Percentiles rank a stretch among this genome's conserved stretches.
Conservation (phyloP, 2,888 invertebrate genomes). For the Netelia fuscicornis region DNA sequence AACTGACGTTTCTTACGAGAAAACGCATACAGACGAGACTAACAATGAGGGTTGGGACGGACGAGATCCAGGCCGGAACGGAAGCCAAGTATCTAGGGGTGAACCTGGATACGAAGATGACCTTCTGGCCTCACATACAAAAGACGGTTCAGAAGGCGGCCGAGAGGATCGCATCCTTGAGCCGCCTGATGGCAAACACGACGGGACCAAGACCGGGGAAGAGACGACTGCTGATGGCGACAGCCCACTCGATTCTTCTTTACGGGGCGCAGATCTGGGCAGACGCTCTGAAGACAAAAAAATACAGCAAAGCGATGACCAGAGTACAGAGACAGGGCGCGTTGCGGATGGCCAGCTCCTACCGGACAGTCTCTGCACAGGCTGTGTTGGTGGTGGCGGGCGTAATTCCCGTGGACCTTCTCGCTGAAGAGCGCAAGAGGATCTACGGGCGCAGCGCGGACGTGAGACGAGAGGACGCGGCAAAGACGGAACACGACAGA, state of each 20-base stretch:
- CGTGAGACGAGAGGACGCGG: slow-evolving; percentile 30
- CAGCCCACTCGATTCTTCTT: slow-evolving; percentile 64
- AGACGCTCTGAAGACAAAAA: slow-evolving; percentile 48
- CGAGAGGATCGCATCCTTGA: too few species aligned
- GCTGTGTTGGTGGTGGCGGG: slow-evolving; percentile 52
- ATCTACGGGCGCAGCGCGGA: slow-evolving; percentile 1
- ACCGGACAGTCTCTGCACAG: slow-evolving; percentile 67
- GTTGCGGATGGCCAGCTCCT: slow-evolving; percentile 59
- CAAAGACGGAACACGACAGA: slow-evolving; percentile 33
- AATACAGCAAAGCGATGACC: slow-evolving; percentile 59
- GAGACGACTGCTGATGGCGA: slow-evolving; percentile 5
- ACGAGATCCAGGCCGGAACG: slow-evolving; percentile 29
- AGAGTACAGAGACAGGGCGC: slow-evolving; percentile 66
- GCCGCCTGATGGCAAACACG: too few species aligned
- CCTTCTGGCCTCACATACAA: too few species aligned
- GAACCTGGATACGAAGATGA: too few species aligned
- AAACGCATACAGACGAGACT: too few species aligned
- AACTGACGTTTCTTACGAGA: too few species aligned
- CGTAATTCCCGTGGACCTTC: slow-evolving; percentile 61
- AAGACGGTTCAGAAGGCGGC: too few species aligned
- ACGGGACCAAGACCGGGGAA: background rate
- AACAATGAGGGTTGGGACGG: slow-evolving; percentile 43
- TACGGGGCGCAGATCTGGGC: slow-evolving; percentile 48
- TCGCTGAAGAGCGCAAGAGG: slow-evolving; percentile 39
- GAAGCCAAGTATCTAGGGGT: slow-evolving; percentile 57